Base-by-base conservation (phyloP, 2,113 vertebrate genomes). In the Suncus etruscus region DNA sequence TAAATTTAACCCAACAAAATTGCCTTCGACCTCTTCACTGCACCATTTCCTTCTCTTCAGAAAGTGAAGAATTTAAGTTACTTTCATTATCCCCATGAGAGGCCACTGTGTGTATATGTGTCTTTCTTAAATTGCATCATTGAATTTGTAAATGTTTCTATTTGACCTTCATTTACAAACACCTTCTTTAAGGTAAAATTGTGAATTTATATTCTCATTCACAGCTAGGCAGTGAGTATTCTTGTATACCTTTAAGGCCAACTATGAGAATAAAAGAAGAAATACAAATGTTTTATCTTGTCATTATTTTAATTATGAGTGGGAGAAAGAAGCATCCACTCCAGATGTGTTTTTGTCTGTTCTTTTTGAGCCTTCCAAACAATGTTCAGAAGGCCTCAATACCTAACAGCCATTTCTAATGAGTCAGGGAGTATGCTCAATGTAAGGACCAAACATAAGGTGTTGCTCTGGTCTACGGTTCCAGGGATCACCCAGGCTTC, bases 131-230 rank as follows among this genome's bases (percentile, higher is more conserved):
- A 1, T 27, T 66, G 65, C 12, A 32, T 11, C 8, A 27, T 25
- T 63, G 20, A 54, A 69, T 92, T 83, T 86, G 66, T 82, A 75
- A 90, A 73, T 90, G 29, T n/a, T 89, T 91, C 11, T 31, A 12
- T 92, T 75, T 81, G 51, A 10, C 68, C n/a, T 75, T 22, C 20
- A 31, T 6, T 83, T 70, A 50, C 82, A 91, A 78, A 74, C 3
- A 74, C 8, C 4, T 63, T 29, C 25, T 82, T 79, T 72, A 8
- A 70, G 25, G 0, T 76, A 70, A 82, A 78, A 70, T 15, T 50
- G 11, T 18, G 1, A 63, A 4, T 83, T 81, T 70, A 70, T 83
- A 74, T 27, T 85, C 24, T 92, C 18, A 63, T 18, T 54, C 4
- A 14, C 18, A 58, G 50, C 10, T 85, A 78, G 14, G 15, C 1